Conservation (phyloP, 2,888 invertebrate species). For the Girardia tigrina region DNA sequence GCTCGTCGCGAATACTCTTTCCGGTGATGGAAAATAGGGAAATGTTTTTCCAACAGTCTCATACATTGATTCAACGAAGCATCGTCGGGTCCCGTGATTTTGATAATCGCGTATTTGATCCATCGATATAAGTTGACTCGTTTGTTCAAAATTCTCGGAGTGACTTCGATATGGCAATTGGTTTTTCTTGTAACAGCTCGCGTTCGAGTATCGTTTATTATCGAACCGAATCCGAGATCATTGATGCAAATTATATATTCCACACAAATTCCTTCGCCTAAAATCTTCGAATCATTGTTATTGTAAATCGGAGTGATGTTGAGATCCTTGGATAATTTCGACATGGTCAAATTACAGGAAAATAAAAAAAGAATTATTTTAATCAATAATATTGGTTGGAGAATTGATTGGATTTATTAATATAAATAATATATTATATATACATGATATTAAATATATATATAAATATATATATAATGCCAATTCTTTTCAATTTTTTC, state of each 20-base stretch:
- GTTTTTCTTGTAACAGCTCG: neutral
- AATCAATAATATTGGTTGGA: neutral
- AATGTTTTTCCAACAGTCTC: neutral
- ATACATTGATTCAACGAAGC: neutral
- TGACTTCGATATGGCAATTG: neutral
- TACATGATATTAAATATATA: neutral
- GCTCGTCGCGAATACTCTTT: slow-evolving; percentile 30
- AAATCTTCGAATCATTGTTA: neutral
- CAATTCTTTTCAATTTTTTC: no score
- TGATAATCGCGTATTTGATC: slow-evolving; percentile 13
- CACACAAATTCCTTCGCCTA: neutral
- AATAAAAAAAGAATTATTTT: neutral
- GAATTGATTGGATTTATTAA: neutral
- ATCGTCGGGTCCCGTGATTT: slow-evolving; percentile 23
- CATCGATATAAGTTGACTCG: slow-evolving; percentile 7
- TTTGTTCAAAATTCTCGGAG: slow-evolving; percentile 11
- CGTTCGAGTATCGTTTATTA: slow-evolving; percentile 15
- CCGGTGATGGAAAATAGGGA: neutral
- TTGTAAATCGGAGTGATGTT: neutral
- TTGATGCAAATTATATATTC: neutral
- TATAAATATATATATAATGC: neutral
- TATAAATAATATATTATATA: neutral
- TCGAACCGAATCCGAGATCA: neutral
- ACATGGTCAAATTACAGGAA: neutral
- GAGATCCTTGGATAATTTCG: neutral